These are phyloP conservation scores for Hippocampus abdominalis DNA, from an alignment of 2,113 vertebrate species.

Conservation along the genomic window DNA sequence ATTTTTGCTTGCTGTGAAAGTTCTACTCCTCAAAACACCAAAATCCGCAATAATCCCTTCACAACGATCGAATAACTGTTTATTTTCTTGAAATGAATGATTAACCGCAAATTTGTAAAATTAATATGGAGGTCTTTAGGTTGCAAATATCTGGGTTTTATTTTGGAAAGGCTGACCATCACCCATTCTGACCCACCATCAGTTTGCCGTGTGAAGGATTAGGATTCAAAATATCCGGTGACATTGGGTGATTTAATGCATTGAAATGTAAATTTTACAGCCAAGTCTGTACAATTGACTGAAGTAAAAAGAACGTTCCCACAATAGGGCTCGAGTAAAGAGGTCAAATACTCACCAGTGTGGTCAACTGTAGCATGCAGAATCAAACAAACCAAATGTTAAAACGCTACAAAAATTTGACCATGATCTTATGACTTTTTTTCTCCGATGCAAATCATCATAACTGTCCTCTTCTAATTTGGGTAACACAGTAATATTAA, in stretches of 20 bases:
- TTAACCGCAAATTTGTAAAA: too few relatives aligned
- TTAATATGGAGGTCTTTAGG: not conserved
- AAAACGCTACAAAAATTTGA: not conserved
- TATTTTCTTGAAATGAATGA: too few relatives aligned
- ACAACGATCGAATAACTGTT: too few relatives aligned
- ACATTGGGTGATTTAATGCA: not conserved
- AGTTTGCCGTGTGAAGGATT: too few relatives aligned
- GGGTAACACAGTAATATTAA: not conserved
- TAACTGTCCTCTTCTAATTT: not conserved
- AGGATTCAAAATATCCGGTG: too few relatives aligned
- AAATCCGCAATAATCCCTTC: too few relatives aligned
- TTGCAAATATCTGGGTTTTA: not conserved
- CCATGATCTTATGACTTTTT: not conserved
- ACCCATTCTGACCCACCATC: conserved; percentile 3
- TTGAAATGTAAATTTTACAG: not conserved
- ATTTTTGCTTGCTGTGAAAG: too few relatives aligned
- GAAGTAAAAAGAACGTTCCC: conserved; percentile 21
- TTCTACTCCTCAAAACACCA: too few relatives aligned
- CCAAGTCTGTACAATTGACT: not conserved
- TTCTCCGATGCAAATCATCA: not conserved
- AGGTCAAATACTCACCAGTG: conserved; percentile 55
- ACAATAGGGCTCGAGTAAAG: conserved; percentile 33
- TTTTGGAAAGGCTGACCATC: not conserved
- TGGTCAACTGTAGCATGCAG: conserved; percentile 66
- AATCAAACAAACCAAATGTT: conserved; percentile 21